phyloP scores from a whole-genome alignment of 2,113 vertebrate species.

The Kryptolebias marmoratus region DNA sequence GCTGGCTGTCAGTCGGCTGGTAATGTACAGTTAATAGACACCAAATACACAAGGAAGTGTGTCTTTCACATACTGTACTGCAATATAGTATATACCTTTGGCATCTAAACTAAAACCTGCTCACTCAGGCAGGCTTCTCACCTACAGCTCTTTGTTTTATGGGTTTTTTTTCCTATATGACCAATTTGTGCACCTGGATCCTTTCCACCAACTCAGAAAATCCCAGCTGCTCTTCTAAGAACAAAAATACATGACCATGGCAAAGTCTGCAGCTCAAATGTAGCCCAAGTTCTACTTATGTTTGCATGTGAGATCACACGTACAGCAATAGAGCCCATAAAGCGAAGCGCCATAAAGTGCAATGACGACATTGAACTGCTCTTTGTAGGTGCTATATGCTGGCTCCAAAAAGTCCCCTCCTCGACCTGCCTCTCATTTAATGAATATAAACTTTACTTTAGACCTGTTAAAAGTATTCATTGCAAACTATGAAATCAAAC shows the following conservation, averaged over 20 bases:
- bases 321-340: no score
- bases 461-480: no score
- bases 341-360: no score
- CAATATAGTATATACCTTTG: neutral
- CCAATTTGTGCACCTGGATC: constrained; percentile 18
- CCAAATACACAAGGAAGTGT: neutral
- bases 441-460: no score
- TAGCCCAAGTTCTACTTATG: constrained; percentile 39
- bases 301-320: constrained; percentile 31
- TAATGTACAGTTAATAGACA: constrained; percentile 25
- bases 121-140: constrained; percentile 6
- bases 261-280: constrained; percentile 6
- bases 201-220: constrained; percentile 32
- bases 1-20: constrained; percentile 38
- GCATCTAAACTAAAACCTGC: constrained; percentile 21
- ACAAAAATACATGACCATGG: constrained; percentile 31
- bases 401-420: neutral
- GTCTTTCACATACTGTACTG: neutral
- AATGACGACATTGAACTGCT: no score
- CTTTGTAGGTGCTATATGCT: neutral
- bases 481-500: no score
- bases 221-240: constrained; percentile 25
- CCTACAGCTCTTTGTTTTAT: neutral
- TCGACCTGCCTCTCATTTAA: neutral
- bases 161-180: constrained; percentile 1